A percentile compares a stretch with the other conserved stretches of the same genome.
Conservation (phyloP, 2,888 invertebrate genomes). For the Aleiodes alternator region DNA sequence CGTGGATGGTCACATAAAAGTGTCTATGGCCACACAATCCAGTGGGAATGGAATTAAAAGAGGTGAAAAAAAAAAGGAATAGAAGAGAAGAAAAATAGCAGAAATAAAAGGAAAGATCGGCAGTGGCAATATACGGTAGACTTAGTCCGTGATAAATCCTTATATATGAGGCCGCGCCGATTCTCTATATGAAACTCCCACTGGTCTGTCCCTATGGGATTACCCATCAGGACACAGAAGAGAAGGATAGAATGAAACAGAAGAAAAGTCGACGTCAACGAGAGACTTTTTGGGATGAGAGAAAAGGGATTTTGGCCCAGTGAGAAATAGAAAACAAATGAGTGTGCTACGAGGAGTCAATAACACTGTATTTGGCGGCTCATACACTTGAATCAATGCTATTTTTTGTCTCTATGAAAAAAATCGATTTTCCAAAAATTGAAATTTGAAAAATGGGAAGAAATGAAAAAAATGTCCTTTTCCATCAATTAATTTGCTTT, state of each 20-base stretch:
- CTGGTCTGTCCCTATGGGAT: constrained; percentile 70
- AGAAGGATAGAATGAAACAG: constrained; percentile 35
- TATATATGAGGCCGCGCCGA: constrained; percentile 74
- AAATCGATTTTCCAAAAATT: too few species aligned
- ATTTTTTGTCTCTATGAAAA: too few species aligned
- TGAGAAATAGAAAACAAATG: constrained; percentile 66
- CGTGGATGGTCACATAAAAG: constrained; percentile 15
- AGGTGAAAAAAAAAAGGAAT: constrained; percentile 52
- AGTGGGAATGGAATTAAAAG: constrained; percentile 38
- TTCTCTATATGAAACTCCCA: constrained; percentile 70
- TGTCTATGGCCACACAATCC: constrained; percentile 16
- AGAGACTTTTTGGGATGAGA: constrained; percentile 17
- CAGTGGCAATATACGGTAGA: constrained; percentile 73
- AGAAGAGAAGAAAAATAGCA: constrained; percentile 50
- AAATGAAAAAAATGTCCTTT: too few species aligned
- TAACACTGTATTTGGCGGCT: too few species aligned
- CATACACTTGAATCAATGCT: too few species aligned
- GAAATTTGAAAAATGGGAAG: too few species aligned
- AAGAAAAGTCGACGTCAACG: constrained; percentile 50
- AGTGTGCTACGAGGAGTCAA: constrained; percentile 54
- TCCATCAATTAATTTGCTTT: too few species aligned
- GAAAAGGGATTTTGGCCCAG: constrained; percentile 38
- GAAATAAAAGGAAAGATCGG: constrained; percentile 62
- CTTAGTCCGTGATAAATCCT: constrained; percentile 75
- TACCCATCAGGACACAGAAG: constrained; percentile 62